Evolutionary conservation across 64 coral and sea anemone genomes (phyloP).

Genomic region (Hydrozoanthus tunicans): DNA sequence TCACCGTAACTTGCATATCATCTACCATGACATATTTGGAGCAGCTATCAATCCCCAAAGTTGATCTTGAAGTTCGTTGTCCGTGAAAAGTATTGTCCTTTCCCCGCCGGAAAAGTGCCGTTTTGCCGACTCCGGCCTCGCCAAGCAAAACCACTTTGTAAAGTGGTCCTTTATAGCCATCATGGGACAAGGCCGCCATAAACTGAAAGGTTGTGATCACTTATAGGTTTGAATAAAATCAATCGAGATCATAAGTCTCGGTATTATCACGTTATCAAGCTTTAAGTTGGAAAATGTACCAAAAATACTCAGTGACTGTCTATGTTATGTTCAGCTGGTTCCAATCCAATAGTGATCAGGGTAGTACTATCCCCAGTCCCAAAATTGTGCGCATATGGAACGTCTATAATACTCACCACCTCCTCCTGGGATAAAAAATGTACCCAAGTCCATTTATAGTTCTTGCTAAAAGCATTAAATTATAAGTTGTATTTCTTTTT

Average conservation of each 20-base stretch:
- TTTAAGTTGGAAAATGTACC: too few relatives aligned
- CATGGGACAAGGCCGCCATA: conserved; percentile 76
- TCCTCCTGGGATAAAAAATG: not conserved
- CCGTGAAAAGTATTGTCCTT: conserved; percentile 81
- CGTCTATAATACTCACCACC: too few relatives aligned
- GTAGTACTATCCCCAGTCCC: not conserved
- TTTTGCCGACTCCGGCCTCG: conserved; percentile 93
- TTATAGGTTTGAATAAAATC: not conserved
- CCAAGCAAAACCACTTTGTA: conserved; percentile 96
- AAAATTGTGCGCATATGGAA: not conserved
- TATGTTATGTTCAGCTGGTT: too few relatives aligned
- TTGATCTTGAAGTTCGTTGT: conserved; percentile 60
- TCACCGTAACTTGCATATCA: conserved; percentile 79
- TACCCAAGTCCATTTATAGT: not conserved
- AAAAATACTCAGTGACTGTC: too few relatives aligned
- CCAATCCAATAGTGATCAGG: too few relatives aligned
- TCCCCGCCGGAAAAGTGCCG: conserved; percentile 75
- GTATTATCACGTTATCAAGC: too few relatives aligned
- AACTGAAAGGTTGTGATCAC: not conserved
- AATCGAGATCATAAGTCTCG: not conserved
- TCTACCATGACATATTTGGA: conserved; percentile 78
- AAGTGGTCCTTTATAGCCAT: conserved; percentile 71
- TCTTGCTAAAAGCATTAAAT: not conserved
- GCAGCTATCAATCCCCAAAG: conserved; percentile 87
- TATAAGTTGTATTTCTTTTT: not conserved